phyloP scores from a whole-genome alignment of 2,888 invertebrate species.

The Eumacrocentrus americanus region DNA sequence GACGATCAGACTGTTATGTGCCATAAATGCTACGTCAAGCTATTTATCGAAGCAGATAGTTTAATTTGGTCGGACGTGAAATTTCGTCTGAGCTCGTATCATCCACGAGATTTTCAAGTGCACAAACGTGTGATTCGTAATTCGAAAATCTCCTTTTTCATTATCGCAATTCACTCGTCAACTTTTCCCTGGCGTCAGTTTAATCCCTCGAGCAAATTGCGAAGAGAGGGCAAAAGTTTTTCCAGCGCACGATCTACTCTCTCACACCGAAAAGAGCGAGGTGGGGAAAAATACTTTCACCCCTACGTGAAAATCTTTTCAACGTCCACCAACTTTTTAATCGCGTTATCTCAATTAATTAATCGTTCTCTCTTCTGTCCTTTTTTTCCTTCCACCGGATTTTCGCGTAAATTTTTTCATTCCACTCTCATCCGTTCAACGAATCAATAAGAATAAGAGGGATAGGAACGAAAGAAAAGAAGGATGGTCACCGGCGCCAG shows the following conservation, averaged over 20 bases:
- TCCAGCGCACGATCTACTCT: neutral
- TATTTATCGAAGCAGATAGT: neutral
- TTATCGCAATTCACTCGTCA: no score
- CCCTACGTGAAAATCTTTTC: slow-evolving; percentile 12
- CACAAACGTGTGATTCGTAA: no score
- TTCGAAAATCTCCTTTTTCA: no score
- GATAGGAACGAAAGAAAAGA: neutral
- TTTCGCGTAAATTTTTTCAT: slow-evolving; percentile 10
- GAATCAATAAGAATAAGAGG: neutral
- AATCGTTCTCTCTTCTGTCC: slow-evolving; percentile 32
- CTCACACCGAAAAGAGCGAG: neutral
- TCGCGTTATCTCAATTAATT: slow-evolving; percentile 46
- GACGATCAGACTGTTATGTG: neutral
- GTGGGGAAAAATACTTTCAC: slow-evolving; percentile 1
- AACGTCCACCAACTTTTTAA: slow-evolving; percentile 40
- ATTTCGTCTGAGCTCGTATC: no score
- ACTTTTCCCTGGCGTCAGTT: neutral
- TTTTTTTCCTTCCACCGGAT: neutral
- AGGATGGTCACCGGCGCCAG: neutral
- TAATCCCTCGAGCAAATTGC: neutral
- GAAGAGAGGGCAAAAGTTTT: slow-evolving; percentile 8
- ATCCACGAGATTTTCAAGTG: no score
- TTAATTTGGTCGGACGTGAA: neutral
- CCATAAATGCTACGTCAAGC: neutral
- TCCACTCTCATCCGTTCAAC: neutral